Evolutionary conservation across 2,888 invertebrate genomes (phyloP).

Genomic region (Glaucopsyche alexis): DNA sequence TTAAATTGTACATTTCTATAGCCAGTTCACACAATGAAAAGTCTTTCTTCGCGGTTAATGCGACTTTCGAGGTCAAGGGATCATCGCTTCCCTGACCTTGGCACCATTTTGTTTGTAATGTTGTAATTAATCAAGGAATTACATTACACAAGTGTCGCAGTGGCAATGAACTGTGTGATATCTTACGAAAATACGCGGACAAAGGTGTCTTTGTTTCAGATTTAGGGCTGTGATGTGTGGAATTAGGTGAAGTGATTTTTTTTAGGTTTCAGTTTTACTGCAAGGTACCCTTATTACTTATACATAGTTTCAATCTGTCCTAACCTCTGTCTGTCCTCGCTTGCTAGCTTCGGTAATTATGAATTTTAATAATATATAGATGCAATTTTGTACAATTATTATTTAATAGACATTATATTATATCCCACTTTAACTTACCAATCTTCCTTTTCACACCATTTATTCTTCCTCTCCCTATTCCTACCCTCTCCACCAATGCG

Average conservation of each 20-base stretch:
- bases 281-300: no score
- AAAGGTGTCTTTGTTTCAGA: neutral
- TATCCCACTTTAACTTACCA: no score
- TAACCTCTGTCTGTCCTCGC: no score
- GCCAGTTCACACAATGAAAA: neutral
- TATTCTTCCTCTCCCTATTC: no score
- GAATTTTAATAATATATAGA: no score
- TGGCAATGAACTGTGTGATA: conserved; percentile 19
- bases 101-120: neutral
- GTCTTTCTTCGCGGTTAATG: neutral
- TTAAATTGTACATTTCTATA: no score
- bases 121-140: conserved; percentile 24
- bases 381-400: no score
- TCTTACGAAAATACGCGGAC: conserved; percentile 25
- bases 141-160: neutral
- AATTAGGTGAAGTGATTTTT: neutral
- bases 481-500: no score
- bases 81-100: conserved; percentile 13
- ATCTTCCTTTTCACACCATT: no score
- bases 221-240: neutral
- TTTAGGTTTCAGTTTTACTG: neutral
- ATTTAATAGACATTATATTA: no score
- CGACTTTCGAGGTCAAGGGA: neutral
- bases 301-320: no score
- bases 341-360: no score